Base-by-base conservation (phyloP, 2,888 invertebrate genomes). In the Acanthosepion lycidas region DNA sequence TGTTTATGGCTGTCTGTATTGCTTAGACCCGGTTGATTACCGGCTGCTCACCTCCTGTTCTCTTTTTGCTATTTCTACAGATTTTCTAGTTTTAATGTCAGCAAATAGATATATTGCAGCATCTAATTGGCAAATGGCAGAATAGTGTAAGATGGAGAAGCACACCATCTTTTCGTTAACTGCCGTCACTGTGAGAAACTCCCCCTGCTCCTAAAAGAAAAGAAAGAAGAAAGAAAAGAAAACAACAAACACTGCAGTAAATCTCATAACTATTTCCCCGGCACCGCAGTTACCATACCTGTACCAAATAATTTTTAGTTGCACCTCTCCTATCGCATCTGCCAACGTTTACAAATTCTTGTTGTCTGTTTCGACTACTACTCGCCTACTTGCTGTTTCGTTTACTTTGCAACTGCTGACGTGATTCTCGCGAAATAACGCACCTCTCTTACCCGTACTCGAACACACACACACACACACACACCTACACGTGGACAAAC, bases 391-490 rank as follows among this genome's bases (percentile, higher is more conserved):
- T 78, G n/a, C 78, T 33, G n/a, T 33, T 78, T 78, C 78, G n/a
- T 78, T 33, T 78, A 23, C 78, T 78, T 78, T 78, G 78, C 78
- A 78, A 78, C 78, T 15, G 78, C 78, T 78, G 78, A 78, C 78
- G 78, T 78, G 78, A 78, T 15, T 78, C 78, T 78, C 78, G 78
- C n/a, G 78, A 78, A 78, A 78, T 78, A 78, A 78, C 78, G 78
- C 33, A n/a, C 59, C 23, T 59, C 20, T 59, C 59, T 59, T 59
- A 23, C 23, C 20, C 59, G 59, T 59, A 59, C 26, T 59, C 59
- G 23, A 59, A 20, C 78, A 78, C 78, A n/a, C 78, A 33, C 78
- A n/a, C 78, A 78, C 78, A 78, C 78, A n/a, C 33, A 78, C 78
- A n/a, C 78, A n/a, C 78, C 78, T 18, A 78, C 78, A 12, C 15